Evolutionary conservation across 2,888 invertebrate genomes (phyloP).

Genomic region (Acronicta leporina): DNA sequence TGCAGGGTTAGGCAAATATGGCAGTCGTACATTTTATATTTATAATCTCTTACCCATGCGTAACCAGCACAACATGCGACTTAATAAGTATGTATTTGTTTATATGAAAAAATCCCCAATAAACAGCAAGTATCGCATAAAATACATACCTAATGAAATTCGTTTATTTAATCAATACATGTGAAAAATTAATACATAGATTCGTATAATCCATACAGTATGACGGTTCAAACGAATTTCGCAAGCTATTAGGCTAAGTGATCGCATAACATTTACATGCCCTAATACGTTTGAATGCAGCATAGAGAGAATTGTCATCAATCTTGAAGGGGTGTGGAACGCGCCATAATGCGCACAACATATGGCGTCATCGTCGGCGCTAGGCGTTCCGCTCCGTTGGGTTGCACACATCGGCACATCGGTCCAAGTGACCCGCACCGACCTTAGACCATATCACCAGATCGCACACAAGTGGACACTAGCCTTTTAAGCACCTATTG

Average conservation of each 20-base stretch:
- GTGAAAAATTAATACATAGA: background rate
- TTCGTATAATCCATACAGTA: slow-evolving; percentile 14
- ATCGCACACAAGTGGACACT: slow-evolving; percentile 77
- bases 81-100: too few species aligned
- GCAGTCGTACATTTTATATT: too few species aligned
- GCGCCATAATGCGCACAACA: slow-evolving; percentile 83
- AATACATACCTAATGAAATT: too few species aligned
- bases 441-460: slow-evolving; percentile 72
- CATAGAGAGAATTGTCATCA: slow-evolving; percentile 80
- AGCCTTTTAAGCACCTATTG: slow-evolving; percentile 66
- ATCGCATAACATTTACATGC: slow-evolving; percentile 88
- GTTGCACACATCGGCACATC: slow-evolving; percentile 57
- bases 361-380: slow-evolving; percentile 79
- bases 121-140: too few species aligned
- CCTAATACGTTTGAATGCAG: slow-evolving; percentile 84
- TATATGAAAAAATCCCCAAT: too few species aligned
- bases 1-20: too few species aligned
- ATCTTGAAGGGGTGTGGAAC: slow-evolving; percentile 82
- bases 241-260: slow-evolving; percentile 83
- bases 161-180: too few species aligned
- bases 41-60: too few species aligned
- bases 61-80: too few species aligned
- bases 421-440: slow-evolving; percentile 76
- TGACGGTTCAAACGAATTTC: slow-evolving; percentile 62
- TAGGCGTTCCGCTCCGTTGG: slow-evolving; percentile 77